Base-by-base conservation (phyloP, 2,113 vertebrate genomes). In the Glareola pratincola region DNA sequence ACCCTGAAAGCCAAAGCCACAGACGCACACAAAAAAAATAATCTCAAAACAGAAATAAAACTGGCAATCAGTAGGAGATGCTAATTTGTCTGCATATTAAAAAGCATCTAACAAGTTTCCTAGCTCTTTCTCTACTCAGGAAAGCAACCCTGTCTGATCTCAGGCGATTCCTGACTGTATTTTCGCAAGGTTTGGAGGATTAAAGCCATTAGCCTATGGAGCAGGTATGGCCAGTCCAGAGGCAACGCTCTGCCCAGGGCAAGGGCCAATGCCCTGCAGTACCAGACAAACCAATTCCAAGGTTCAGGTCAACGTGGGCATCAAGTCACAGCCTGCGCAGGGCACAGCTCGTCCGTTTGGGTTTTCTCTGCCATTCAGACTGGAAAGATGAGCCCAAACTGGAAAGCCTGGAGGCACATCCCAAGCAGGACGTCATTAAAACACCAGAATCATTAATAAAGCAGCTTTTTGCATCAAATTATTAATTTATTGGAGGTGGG, bases 331-430 rank as follows among this genome's bases (percentile, higher is more conserved):
- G 16, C 8, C 23, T 18, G 18, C 1, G 26, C n/a, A 23, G 66
- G 79, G 8, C 8, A 15, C 10, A 78, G 9, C 15, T 66, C 56
- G 14, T 45, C 18, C 0, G 0, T 9, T 32, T 36, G 36, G 13
- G 10, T 72, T 86, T 74, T 37, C n/a, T 50, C 29, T 83, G 32
- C 26, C n/a, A 7, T 45, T 72, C 54, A 34, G 34, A 10, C 36
- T 13, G 12, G n/a, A 36, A 53, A 75, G 60, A 10, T 2, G 20
- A 53, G 9, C 32, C n/a, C 60, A 57, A 22, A 59, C 8, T 18
- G 11, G 66, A 75, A 85, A 74, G 6, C n/a, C 24, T 34, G n/a
- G 27, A 4, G 23, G 24, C 45, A 29, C 54, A 48, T 2, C 47
- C 51, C 32, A 39, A 54, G 26, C 3, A 11, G n/a, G n/a, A 45